Evolutionary conservation across 2,797 vertebrate species (phyloP).

Genomic region (Nannoperca australis): DNA sequence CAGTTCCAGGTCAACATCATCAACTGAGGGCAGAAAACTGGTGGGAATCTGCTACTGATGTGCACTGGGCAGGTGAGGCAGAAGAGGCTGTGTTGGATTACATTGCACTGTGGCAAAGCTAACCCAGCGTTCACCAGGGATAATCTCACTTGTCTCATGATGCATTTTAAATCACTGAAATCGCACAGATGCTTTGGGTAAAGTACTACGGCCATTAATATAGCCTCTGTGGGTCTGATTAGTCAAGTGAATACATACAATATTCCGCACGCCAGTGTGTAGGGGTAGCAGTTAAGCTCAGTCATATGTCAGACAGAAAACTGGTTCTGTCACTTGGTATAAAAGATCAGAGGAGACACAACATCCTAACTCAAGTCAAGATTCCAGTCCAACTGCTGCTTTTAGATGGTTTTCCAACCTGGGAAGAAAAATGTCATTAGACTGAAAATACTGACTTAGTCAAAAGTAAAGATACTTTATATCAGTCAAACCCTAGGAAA

Average conservation of each 20-base stretch:
- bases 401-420: constrained; percentile 5
- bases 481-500: constrained; percentile 17
- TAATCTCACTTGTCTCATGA: not conserved
- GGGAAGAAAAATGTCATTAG: constrained; percentile 4
- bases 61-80: not conserved
- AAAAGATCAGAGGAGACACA: not conserved
- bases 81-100: not conserved
- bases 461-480: constrained; percentile 10
- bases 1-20: not conserved
- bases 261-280: not conserved
- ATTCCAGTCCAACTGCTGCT: not conserved
- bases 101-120: not conserved
- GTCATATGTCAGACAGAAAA: not conserved
- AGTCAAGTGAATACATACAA: not conserved
- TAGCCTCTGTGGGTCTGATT: not conserved
- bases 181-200: not conserved
- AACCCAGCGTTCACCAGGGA: not conserved
- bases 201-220: not conserved
- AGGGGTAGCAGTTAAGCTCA: not conserved
- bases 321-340: not conserved
- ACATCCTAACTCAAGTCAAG: not conserved
- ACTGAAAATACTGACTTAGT: constrained; percentile 3
- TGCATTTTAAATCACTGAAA: not conserved
- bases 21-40: not conserved
- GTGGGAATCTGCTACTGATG: not conserved